These are phyloP conservation scores for Catharus ustulatus DNA, from an alignment of 2,797 vertebrate species.

Conservation along the genomic window DNA sequence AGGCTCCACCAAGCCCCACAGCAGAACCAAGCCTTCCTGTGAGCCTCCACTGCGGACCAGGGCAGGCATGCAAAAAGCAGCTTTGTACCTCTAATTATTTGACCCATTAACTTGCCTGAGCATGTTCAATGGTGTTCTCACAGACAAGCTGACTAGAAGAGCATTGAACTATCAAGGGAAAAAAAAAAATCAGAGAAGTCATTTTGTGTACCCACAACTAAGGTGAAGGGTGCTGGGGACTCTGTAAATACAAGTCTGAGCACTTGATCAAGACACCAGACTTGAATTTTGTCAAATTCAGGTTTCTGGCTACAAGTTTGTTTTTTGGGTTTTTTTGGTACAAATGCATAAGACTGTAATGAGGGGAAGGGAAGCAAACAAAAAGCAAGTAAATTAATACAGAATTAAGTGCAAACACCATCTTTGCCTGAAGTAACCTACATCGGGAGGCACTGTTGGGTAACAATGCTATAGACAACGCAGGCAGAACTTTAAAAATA, in stretches of 20 bases:
- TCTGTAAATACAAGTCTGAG: not conserved
- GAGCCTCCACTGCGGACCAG: not conserved
- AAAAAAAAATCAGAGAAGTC: not conserved
- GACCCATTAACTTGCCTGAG: not conserved
- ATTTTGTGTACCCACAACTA: not conserved
- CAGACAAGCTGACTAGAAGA: not conserved
- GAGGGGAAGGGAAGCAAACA: not conserved
- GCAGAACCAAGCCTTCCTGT: accelerated
- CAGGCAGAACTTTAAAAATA: slow-evolving; percentile 52
- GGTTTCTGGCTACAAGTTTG: not conserved
- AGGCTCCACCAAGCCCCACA: not conserved
- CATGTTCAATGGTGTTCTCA: not conserved
- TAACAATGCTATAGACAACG: not conserved
- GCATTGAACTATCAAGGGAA: not conserved
- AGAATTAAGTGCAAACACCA: not conserved
- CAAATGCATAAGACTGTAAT: not conserved
- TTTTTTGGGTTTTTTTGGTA: not conserved
- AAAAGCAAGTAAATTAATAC: not conserved
- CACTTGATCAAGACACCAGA: not conserved
- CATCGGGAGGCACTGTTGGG: not conserved
- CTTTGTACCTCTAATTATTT: not conserved
- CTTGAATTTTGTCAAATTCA: not conserved
- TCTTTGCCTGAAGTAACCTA: slow-evolving; percentile 17
- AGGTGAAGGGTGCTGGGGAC: not conserved
- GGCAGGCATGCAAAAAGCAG: not conserved